Evolutionary conservation across 2,113 vertebrate species (phyloP).

Genomic region (Rhipidura dahli): DNA sequence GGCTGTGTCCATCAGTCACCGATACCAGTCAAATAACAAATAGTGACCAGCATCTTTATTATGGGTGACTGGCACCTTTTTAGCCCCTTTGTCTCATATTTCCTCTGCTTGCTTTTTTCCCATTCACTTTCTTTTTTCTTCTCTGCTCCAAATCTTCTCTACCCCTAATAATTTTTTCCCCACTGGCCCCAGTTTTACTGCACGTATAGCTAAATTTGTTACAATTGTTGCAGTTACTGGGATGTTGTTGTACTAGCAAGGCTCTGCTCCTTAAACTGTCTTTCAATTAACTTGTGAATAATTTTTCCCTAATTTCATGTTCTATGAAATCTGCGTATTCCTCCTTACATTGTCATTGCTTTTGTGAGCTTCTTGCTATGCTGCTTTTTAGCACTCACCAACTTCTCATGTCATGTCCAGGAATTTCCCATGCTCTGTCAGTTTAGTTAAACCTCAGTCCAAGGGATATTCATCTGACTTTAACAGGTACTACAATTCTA

Average conservation of each 20-base stretch:
- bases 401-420: neutral
- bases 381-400: neutral
- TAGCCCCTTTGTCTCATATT: neutral
- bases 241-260: neutral
- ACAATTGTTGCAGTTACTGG: neutral
- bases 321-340: neutral
- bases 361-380: neutral
- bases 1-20: neutral
- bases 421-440: neutral
- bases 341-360: neutral
- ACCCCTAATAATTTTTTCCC: neutral
- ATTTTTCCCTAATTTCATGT: neutral
- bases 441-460: neutral
- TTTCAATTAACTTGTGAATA: neutral
- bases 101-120: neutral
- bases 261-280: rapidly evolving
- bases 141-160: neutral
- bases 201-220: neutral
- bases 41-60: neutral
- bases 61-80: neutral
- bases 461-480: neutral
- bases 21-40: neutral
- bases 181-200: neutral
- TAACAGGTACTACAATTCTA: neutral
- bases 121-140: neutral